Evolutionary conservation across 2,888 invertebrate species (phyloP).

Genomic region (Watsonalla cultraria): DNA sequence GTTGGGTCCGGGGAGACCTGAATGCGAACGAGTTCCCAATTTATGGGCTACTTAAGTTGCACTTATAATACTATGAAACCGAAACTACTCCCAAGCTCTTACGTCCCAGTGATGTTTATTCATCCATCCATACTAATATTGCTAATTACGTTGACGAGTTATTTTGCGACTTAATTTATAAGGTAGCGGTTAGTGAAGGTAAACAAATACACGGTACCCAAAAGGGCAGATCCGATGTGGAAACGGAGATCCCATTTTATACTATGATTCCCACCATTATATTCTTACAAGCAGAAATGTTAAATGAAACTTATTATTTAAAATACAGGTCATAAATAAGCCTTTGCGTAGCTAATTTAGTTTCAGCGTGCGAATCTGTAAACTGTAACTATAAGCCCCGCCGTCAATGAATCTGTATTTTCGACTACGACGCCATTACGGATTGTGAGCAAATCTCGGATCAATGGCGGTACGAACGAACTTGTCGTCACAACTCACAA

Average conservation of each 20-base stretch:
- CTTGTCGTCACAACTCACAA: neutral
- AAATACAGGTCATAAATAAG: neutral
- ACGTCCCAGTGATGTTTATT: slow-evolving; percentile 16
- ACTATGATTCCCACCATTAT: no score
- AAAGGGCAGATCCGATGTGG: no score
- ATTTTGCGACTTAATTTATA: no score
- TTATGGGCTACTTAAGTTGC: slow-evolving; percentile 31
- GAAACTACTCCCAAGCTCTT: slow-evolving; percentile 29
- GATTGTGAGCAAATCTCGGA: slow-evolving; percentile 1
- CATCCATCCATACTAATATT: slow-evolving; percentile 23
- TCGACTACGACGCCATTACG: neutral
- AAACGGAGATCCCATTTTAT: no score
- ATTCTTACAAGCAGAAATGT: no score
- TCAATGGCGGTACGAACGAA: slow-evolving; percentile 1
- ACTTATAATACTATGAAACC: slow-evolving; percentile 33
- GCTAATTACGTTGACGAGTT: no score
- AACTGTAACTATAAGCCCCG: neutral
- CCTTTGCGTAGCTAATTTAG: neutral
- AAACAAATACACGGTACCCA: no score
- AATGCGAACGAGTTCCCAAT: slow-evolving; percentile 26
- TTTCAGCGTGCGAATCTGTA: neutral
- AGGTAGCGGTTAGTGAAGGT: neutral
- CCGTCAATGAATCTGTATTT: neutral
- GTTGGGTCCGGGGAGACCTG: slow-evolving; percentile 34
- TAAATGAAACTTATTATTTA: no score